phyloP scores from a whole-genome alignment of 1,140 invertebrate species.

The Drosophila sp. region DNA sequence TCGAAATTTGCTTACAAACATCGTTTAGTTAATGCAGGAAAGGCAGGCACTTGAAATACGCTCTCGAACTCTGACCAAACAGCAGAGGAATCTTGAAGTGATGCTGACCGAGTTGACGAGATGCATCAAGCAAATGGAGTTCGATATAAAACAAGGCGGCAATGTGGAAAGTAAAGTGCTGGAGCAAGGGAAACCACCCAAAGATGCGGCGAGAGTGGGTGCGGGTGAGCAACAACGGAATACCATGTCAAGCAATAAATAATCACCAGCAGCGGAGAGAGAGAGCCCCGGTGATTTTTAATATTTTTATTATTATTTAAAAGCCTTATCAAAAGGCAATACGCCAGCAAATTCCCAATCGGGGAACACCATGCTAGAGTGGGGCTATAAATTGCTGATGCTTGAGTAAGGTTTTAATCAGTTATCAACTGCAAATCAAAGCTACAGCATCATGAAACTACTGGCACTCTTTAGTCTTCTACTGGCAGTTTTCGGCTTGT shows the following conservation, averaged over 20 bases:
- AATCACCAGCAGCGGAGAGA: constrained; percentile 17
- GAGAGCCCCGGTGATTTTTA: constrained; percentile 4
- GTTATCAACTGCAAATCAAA: background rate
- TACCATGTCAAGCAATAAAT: constrained; percentile 4
- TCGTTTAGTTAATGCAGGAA: constrained; percentile 28
- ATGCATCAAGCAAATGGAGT: constrained; percentile 55
- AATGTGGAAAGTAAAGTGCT: background rate
- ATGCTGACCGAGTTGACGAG: constrained; percentile 57
- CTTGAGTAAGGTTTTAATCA: constrained; percentile 4
- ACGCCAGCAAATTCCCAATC: background rate
- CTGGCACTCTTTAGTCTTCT: constrained; percentile 42
- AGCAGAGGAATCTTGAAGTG: constrained; percentile 40
- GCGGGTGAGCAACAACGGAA: background rate
- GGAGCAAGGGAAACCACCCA: background rate
- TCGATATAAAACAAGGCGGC: constrained; percentile 28
- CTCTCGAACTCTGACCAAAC: background rate
- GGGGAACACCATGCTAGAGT: background rate
- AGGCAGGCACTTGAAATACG: constrained; percentile 17
- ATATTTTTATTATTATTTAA: background rate
- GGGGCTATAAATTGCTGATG: constrained; percentile 43
- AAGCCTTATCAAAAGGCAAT: background rate
- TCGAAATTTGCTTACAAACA: background rate
- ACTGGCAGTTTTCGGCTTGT: constrained; percentile 15
- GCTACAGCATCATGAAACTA: constrained; percentile 48
- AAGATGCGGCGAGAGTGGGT: background rate